Evolutionary conservation across 2,888 invertebrate genomes (phyloP).

Genomic region (Ophonus ardosiacus): DNA sequence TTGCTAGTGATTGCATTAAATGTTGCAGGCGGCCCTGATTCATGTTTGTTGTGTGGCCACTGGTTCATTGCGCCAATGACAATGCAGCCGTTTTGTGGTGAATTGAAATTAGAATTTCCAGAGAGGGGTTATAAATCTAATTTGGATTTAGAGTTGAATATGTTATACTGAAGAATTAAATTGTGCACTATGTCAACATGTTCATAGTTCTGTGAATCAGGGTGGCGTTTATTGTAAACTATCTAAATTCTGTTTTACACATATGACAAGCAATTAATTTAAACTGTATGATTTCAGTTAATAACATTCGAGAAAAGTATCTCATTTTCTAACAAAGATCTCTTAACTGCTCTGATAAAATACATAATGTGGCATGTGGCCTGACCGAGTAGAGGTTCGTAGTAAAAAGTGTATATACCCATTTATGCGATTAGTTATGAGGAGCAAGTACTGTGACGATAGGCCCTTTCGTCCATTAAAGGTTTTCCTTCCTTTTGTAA

Average conservation of each 20-base stretch:
- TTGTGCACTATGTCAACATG: neutral
- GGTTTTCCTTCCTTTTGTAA: too few relatives aligned
- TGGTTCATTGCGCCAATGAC: slow-evolving; percentile 67
- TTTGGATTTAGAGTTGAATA: slow-evolving; percentile 11
- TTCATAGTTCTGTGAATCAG: slow-evolving; percentile 5
- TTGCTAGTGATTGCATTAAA: slow-evolving; percentile 69
- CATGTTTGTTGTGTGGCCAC: slow-evolving; percentile 69
- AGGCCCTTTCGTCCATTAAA: too few relatives aligned
- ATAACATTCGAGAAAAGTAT: too few relatives aligned
- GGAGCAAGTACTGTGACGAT: too few relatives aligned
- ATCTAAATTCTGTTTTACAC: too few relatives aligned
- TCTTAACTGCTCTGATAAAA: too few relatives aligned
- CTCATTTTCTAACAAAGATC: too few relatives aligned
- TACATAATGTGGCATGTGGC: too few relatives aligned
- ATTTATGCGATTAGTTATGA: too few relatives aligned
- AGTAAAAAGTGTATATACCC: too few relatives aligned
- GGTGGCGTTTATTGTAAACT: neutral
- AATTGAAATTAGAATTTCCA: slow-evolving; percentile 54
- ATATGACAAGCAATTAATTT: neutral
- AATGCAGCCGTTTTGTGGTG: slow-evolving; percentile 57
- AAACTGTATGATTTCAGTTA: neutral
- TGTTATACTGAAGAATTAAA: slow-evolving; percentile 14
- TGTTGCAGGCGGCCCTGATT: slow-evolving; percentile 68
- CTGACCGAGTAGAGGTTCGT: too few relatives aligned
- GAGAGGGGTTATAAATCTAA: slow-evolving; percentile 27